phyloP scores from a whole-genome alignment of 2,797 vertebrate species.

The Phalanger gymnotis region DNA sequence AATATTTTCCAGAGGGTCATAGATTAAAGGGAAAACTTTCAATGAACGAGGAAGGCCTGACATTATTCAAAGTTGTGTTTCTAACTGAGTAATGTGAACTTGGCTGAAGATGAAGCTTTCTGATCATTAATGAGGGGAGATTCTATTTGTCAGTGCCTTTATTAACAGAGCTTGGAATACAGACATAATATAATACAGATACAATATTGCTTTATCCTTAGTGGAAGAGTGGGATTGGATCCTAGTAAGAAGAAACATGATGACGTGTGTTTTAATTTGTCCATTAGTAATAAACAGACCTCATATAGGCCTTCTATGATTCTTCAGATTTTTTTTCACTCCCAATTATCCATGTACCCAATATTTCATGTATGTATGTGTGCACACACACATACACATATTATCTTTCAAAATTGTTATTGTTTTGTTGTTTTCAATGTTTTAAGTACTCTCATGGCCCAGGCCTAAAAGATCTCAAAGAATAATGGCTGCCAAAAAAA shows the following conservation, averaged over 20 bases:
- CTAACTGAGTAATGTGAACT: background rate
- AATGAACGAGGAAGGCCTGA: background rate
- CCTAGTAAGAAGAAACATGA: background rate
- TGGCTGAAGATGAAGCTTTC: background rate
- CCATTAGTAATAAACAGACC: background rate
- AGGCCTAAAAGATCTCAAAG: background rate
- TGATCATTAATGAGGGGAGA: background rate
- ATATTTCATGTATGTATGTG: background rate
- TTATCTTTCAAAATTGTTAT: background rate
- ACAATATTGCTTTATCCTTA: background rate
- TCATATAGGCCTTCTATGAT: background rate
- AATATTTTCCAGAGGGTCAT: background rate
- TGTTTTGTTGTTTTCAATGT: background rate
- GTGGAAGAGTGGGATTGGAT: background rate
- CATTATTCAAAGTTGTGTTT: background rate
- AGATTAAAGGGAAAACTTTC: background rate
- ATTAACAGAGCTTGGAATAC: background rate
- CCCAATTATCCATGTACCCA: background rate
- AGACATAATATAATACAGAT: background rate
- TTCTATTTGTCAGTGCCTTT: background rate
- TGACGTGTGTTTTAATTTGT: background rate
- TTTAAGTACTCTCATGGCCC: background rate
- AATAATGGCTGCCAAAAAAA: background rate
- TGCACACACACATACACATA: background rate
- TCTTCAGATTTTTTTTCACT: background rate